Evolutionary conservation across 37 sponge, comb jelly and placozoan species (phyloP), one percentile per base, ranked within the genome.

Genomic region (Aplysina aerophoba): DNA sequence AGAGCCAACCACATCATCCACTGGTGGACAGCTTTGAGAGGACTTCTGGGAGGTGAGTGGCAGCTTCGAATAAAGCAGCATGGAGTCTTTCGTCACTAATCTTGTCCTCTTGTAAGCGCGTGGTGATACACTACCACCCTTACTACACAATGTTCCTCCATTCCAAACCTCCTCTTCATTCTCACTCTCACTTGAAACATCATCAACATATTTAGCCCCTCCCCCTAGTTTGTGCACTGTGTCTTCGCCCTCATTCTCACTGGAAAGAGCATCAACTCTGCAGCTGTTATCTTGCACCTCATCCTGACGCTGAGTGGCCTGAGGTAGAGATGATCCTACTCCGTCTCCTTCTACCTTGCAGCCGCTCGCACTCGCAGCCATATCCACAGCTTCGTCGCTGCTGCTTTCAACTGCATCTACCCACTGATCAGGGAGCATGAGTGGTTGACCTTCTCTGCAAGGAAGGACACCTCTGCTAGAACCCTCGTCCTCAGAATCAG

Each of bases 401-500:
- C 34, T 30, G 30, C 71, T 69, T 34, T 34, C 71, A 0, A 69
- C 71, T 17, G 13, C 71, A 30, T 69, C 71, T 3, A 69, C 6
- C 28, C 28, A 17, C 4, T 17, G 17, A 27, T 6, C 6, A 1
- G 30, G 34, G 6, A 11, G 50, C 8, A 8, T 44, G 6, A 11
- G 50, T 44, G 50, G 8, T 8, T 11, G 3, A 8, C 50, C 50
- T 8, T 11, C 50, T 11, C 8, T 44, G 50, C 50, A 11, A 44
- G 50, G 50, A 8, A 8, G 50, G 6, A 44, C 50, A 44, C 50
- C 50, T 69, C 34, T 1, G 6, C 28, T 1, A 17, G 28, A 35
- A 75, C 40, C 13, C 44, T 36, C 53, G 12, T 75, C 78, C 37
- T 75, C 78, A 14, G 22, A 24, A 50, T 75, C 78, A 75, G 13